A percentile compares a stretch with the other conserved stretches of the same genome.
Evolutionary conservation across 1,140 invertebrate genomes (phyloP).

Genomic region (Scylla paramamosain): DNA sequence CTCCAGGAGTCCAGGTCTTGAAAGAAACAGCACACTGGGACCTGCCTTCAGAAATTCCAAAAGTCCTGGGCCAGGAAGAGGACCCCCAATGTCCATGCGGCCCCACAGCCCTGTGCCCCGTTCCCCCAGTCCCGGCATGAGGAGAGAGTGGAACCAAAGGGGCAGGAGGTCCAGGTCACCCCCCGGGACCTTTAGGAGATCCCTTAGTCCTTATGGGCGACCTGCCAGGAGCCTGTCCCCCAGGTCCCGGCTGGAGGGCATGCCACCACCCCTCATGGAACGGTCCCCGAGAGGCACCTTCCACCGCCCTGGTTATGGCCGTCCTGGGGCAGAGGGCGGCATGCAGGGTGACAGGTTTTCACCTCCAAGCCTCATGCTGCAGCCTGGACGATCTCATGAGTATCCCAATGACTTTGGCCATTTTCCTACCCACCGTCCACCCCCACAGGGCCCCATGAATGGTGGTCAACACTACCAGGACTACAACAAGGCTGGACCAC

Average conservation of each 20-base stretch:
- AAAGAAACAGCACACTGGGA: slow-evolving; percentile 28
- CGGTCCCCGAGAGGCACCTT: slow-evolving; percentile 40
- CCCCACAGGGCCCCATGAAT: slow-evolving; percentile 48
- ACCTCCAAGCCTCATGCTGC: slow-evolving; percentile 38
- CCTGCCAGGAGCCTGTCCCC: slow-evolving; percentile 64
- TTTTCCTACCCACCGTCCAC: slow-evolving; percentile 46
- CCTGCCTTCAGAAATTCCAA: slow-evolving; percentile 44
- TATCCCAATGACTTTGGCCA: slow-evolving; percentile 34
- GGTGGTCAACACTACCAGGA: slow-evolving; percentile 49
- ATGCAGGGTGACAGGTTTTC: slow-evolving; percentile 50
- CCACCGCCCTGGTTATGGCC: slow-evolving; percentile 35
- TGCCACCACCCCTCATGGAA: slow-evolving; percentile 38
- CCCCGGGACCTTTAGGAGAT: slow-evolving; percentile 53
- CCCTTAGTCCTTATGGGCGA: slow-evolving; percentile 54
- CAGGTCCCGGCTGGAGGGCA: slow-evolving; percentile 31
- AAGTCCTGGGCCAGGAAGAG: slow-evolving; percentile 43
- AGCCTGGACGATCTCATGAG: slow-evolving; percentile 52
- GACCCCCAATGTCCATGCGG: slow-evolving; percentile 34
- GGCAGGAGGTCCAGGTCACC: slow-evolving; percentile 46
- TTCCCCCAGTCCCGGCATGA: slow-evolving; percentile 59
- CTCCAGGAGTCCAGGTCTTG: slow-evolving; percentile 55
- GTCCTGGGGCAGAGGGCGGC: background rate
- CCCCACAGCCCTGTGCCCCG: slow-evolving; percentile 41
- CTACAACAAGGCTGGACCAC: slow-evolving; percentile 50
- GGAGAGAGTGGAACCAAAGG: slow-evolving; percentile 54